Evolutionary conservation across 2,888 invertebrate genomes (phyloP).

Genomic region (Apoda limacodes): DNA sequence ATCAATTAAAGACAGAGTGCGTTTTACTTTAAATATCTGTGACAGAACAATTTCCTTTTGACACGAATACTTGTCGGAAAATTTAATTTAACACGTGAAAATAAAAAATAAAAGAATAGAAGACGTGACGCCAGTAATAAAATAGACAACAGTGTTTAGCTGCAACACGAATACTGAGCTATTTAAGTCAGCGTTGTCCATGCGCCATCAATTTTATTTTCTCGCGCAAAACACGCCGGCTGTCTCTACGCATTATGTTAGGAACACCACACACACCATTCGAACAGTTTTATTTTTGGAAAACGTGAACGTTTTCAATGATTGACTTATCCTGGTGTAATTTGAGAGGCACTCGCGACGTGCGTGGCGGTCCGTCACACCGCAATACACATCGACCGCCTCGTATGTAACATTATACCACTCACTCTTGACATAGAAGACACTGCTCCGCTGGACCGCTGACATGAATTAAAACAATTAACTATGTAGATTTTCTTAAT

Average conservation of each 20-base stretch:
- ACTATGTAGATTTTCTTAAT: no score
- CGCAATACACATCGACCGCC: slow-evolving; percentile 26
- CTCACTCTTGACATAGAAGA: slow-evolving; percentile 34
- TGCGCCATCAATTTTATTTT: slow-evolving; percentile 68
- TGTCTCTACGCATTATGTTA: slow-evolving; percentile 64
- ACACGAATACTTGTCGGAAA: slow-evolving; percentile 45
- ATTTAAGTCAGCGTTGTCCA: slow-evolving; percentile 61
- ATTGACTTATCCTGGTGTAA: slow-evolving; percentile 70
- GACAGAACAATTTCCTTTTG: slow-evolving; percentile 48
- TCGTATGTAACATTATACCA: slow-evolving; percentile 45
- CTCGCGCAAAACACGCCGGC: slow-evolving; percentile 68
- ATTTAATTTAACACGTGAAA: slow-evolving; percentile 55
- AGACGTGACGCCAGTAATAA: slow-evolving; percentile 54
- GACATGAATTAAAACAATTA: slow-evolving; percentile 53
- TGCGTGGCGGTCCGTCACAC: slow-evolving; percentile 20
- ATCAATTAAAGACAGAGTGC: slow-evolving; percentile 35
- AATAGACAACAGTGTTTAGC: slow-evolving; percentile 66
- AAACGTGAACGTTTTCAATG: slow-evolving; percentile 64
- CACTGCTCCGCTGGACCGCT: slow-evolving; percentile 15
- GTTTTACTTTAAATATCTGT: slow-evolving; percentile 35
- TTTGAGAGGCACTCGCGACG: slow-evolving; percentile 55
- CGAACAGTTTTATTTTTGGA: slow-evolving; percentile 61
- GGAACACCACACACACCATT: slow-evolving; percentile 63
- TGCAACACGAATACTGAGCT: slow-evolving; percentile 53
- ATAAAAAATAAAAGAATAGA: slow-evolving; percentile 28